phyloP scores from a whole-genome alignment of 1,140 invertebrate genomes.

The Drosophila biarmipes region DNA sequence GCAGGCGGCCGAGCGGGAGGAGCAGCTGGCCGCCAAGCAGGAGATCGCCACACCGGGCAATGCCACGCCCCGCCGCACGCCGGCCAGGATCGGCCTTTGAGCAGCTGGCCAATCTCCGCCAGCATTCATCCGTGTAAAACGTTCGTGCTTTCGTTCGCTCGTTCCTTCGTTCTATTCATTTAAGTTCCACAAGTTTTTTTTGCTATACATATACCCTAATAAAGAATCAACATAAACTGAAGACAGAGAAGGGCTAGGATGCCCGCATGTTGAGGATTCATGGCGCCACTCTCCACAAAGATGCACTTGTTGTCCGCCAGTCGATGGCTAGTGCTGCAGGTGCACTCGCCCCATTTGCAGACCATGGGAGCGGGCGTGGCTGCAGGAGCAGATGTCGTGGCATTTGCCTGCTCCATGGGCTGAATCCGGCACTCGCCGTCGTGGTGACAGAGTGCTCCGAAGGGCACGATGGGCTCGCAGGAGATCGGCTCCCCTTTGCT shows the following conservation, averaged over 20 bases:
- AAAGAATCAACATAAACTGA: conserved; percentile 26
- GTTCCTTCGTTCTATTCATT: background rate
- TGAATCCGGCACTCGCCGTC: conserved; percentile 58
- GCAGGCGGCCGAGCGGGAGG: conserved; percentile 88
- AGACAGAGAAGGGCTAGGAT: background rate
- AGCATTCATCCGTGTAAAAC: background rate
- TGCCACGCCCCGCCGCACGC: conserved; percentile 88
- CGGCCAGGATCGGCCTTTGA: conserved; percentile 88
- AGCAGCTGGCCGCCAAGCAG: conserved; percentile 89
- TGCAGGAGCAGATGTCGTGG: too few species aligned
- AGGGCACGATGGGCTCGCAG: conserved; percentile 38
- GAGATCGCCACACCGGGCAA: conserved; percentile 89
- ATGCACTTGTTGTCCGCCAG: conserved; percentile 42
- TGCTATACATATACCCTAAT: conserved; percentile 9
- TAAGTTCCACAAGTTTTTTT: conserved; percentile 19
- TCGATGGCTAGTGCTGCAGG: conserved; percentile 24
- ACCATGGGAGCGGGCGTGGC: conserved; percentile 16
- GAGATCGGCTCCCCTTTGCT: background rate
- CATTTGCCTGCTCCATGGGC: background rate
- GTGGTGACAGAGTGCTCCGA: conserved; percentile 44
- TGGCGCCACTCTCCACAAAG: background rate
- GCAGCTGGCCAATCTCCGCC: background rate
- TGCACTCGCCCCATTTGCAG: conserved; percentile 55
- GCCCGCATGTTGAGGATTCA: background rate
- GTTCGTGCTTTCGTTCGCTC: background rate